Evolutionary conservation across 2,888 invertebrate genomes (phyloP), one percentile per base, ranked within the genome.

Genomic region (Biston betularia): DNA sequence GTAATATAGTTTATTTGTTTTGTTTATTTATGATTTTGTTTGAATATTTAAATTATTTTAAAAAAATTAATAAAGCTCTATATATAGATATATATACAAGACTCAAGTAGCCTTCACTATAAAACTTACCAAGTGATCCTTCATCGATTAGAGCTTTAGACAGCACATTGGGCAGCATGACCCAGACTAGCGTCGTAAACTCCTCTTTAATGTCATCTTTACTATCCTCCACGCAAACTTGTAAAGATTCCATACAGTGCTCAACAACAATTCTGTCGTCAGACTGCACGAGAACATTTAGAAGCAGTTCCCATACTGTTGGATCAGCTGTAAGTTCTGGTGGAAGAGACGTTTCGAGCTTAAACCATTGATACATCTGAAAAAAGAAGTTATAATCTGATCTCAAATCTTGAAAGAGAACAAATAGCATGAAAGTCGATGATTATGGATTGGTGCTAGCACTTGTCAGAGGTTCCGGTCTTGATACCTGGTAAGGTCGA

Each of bases 341-440:
- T 6, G 93, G 93, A n/a, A 93, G 64, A 0, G 80, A 76, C 55
- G 88, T 85, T 77, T 92, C 92, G 0, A 70, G 80, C 76, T 86
- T 85, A 0, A 93, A 79, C 93, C 93, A 93, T 80, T 91, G 85
- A 7, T 89, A 86, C 14, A 93, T 71, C 93, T 93, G 63, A 35
- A 81, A 79, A 48, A 35, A 11, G 7, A 44, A 9, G 15, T 6
- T 46, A n/a, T 6, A 14, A 24, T 12, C 6, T 42, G 11, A 5
- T 56, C 9, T 24, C n/a, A 0, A 24, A 24, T 3, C 3, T 24
- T 24, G 24, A 24, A 24, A 24, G 24, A 24, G 24, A 24, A 24
- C 24, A 24, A 24, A 24, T 24, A 24, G 24, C 24, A 24, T 24
- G 24, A 24, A 24, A 24, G 24, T 24, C 24, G 24, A 24, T 24